Evolutionary conservation across 2,888 invertebrate species (phyloP).

Genomic region (Cryptocephalus moraei): DNA sequence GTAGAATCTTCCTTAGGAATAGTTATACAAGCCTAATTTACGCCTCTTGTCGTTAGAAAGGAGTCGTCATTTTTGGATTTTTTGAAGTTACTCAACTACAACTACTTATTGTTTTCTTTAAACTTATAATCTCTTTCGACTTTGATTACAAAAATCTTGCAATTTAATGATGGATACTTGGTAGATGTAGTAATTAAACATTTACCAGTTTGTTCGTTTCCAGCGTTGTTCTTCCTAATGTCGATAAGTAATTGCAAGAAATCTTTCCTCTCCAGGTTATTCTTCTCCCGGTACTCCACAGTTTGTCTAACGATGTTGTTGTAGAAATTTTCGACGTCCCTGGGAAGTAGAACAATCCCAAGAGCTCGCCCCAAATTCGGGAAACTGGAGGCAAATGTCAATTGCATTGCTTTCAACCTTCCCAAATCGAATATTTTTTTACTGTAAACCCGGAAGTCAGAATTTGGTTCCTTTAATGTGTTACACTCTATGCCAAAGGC

Average conservation of each 20-base stretch:
- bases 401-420: too few relatives aligned
- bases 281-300: conserved; percentile 36
- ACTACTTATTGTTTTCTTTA: too few relatives aligned
- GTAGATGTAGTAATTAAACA: too few relatives aligned
- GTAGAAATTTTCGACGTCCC: conserved; percentile 35
- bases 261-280: conserved; percentile 39
- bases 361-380: background rate
- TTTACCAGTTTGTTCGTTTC: too few relatives aligned
- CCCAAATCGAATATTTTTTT: background rate
- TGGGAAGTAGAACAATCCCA: background rate
- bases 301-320: conserved; percentile 34
- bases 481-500: conserved; percentile 50
- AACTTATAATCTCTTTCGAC: too few relatives aligned
- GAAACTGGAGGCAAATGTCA: background rate
- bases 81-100: too few relatives aligned
- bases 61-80: too few relatives aligned
- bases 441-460: conserved; percentile 30
- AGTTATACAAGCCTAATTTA: too few relatives aligned
- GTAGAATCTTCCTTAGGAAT: too few relatives aligned
- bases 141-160: too few relatives aligned
- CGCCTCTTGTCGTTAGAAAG: too few relatives aligned
- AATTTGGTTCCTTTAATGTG: conserved; percentile 41
- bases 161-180: too few relatives aligned
- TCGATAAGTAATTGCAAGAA: conserved; percentile 42
- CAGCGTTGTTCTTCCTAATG: conserved; percentile 9